phyloP scores from a whole-genome alignment of 2,797 vertebrate genomes.

The Scolopax rusticola region DNA sequence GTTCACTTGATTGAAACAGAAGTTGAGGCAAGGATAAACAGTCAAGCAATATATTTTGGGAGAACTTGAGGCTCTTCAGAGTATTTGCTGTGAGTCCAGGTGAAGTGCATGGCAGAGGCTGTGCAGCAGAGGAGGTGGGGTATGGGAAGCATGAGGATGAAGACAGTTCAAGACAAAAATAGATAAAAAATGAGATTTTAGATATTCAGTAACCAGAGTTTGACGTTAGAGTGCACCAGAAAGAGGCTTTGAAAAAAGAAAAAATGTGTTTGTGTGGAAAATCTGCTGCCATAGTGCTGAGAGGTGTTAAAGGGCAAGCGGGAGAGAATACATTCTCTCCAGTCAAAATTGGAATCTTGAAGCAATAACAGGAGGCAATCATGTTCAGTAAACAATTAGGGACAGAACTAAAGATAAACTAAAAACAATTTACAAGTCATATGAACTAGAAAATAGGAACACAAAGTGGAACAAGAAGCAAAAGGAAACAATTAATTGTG shows the following conservation, averaged over 20 bases:
- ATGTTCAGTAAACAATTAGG: conserved; percentile 43
- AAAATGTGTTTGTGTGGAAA: neutral
- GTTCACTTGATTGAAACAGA: neutral
- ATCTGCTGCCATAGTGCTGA: neutral
- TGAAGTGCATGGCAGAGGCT: neutral
- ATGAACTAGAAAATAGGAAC: conserved; percentile 51
- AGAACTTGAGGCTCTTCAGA: neutral
- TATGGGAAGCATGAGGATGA: neutral
- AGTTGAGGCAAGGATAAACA: neutral
- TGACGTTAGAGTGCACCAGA: neutral
- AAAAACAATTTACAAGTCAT: conserved; percentile 40
- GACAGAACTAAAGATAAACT: neutral
- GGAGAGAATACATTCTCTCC: neutral
- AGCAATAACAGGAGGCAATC: conserved; percentile 18
- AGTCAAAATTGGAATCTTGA: conserved; percentile 15
- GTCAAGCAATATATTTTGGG: neutral
- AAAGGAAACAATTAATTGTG: neutral
- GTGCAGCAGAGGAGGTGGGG: neutral
- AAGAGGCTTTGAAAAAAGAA: neutral
- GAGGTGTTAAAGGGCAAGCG: neutral
- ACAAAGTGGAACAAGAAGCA: neutral
- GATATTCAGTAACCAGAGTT: neutral
- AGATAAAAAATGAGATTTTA: neutral
- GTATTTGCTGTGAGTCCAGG: neutral
- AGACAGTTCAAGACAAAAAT: neutral